Evolutionary conservation across 2,888 invertebrate genomes (phyloP).

Genomic region (Drosophila anomelani): DNA sequence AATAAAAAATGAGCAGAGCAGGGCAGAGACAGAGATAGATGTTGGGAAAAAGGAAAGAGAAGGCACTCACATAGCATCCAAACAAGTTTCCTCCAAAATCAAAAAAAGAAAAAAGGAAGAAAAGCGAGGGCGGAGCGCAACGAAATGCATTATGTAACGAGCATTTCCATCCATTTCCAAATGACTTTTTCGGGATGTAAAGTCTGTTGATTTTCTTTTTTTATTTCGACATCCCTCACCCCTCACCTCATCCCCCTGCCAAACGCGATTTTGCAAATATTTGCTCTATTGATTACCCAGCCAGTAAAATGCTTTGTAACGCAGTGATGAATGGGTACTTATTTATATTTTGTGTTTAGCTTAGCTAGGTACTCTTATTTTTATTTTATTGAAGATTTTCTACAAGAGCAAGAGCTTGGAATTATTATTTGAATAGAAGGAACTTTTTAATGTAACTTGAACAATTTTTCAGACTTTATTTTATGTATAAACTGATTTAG

Average conservation of each 20-base stretch:
- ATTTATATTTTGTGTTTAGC: neutral
- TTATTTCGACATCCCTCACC: neutral
- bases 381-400: neutral
- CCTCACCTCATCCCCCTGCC: neutral
- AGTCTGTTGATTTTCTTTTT: slow-evolving; percentile 15
- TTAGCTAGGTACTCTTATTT: neutral
- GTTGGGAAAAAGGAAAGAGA: slow-evolving; percentile 14
- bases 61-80: slow-evolving; percentile 29
- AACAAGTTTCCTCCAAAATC: slow-evolving; percentile 56
- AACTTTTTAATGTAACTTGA: too few species aligned
- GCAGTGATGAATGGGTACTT: slow-evolving; percentile 11
- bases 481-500: too few species aligned
- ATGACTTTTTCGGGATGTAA: slow-evolving; percentile 34
- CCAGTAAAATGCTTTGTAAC: slow-evolving; percentile 23
- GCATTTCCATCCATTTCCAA: slow-evolving; percentile 32
- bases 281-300: slow-evolving; percentile 75
- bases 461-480: too few species aligned
- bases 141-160: slow-evolving; percentile 61
- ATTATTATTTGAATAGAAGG: neutral
- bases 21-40: slow-evolving; percentile 34
- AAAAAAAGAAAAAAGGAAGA: slow-evolving; percentile 35
- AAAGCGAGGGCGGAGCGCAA: slow-evolving; percentile 42
- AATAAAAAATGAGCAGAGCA: slow-evolving; percentile 23
- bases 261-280: slow-evolving; percentile 72
- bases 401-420: neutral